Percentiles rank a stretch among this genome's conserved stretches.
Conservation (phyloP, 2,797 vertebrate genomes). For the Erpetoichthys calabaricus region DNA sequence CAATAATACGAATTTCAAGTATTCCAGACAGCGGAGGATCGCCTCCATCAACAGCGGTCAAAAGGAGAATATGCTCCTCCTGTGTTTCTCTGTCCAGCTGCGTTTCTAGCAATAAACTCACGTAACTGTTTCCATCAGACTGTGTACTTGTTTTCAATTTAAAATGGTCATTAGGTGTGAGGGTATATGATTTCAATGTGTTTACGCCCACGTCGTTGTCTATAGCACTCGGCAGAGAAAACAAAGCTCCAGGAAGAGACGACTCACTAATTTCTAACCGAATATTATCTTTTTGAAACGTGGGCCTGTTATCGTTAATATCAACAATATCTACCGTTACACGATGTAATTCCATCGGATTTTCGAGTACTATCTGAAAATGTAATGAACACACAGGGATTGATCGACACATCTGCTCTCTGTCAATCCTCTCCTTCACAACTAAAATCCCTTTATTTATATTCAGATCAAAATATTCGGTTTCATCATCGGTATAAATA, state of each 20-base stretch:
- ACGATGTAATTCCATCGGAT: slow-evolving; percentile 26
- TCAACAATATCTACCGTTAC: slow-evolving; percentile 25
- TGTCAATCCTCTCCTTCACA: too few relatives aligned
- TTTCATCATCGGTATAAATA: too few relatives aligned
- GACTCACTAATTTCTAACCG: too few relatives aligned
- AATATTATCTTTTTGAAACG: slow-evolving; percentile 11
- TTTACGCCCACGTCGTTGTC: slow-evolving; percentile 27
- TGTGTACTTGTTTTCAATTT: slow-evolving; percentile 21
- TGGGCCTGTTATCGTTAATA: too few relatives aligned
- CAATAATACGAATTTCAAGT: slow-evolving; percentile 21
- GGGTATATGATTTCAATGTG: slow-evolving; percentile 28
- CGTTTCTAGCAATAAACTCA: slow-evolving; percentile 22
- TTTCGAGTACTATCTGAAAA: slow-evolving; percentile 28
- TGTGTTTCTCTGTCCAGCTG: slow-evolving; percentile 26
- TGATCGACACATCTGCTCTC: too few relatives aligned
- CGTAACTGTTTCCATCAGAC: slow-evolving; percentile 20
- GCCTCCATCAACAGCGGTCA: slow-evolving; percentile 31
- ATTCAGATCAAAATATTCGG: too few relatives aligned
- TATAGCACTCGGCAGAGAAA: slow-evolving; percentile 28
- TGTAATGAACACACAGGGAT: slow-evolving; percentile 21
- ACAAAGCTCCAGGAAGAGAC: slow-evolving; percentile 18
- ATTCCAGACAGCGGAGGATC: slow-evolving; percentile 26
- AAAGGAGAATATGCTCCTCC: slow-evolving; percentile 16
- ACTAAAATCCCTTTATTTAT: too few relatives aligned
- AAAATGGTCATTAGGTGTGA: slow-evolving; percentile 22